A percentile compares a stretch with the other conserved stretches of the same genome.
phyloP scores from a whole-genome alignment of 23 tunicate species.

The Phallusia fumigata region DNA sequence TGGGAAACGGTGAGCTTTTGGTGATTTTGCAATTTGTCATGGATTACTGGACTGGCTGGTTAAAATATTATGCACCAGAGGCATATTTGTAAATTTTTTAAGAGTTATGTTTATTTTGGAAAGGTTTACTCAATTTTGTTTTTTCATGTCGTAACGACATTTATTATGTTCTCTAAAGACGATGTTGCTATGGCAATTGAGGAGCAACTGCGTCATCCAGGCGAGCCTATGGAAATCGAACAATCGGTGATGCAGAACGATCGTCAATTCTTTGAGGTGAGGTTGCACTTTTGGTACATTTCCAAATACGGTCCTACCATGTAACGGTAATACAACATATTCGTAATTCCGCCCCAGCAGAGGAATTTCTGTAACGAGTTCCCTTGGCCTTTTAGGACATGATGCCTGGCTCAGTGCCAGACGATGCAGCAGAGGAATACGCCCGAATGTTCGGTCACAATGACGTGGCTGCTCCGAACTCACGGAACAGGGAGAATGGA shows the following conservation, averaged over 20 bases:
- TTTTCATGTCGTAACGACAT: too few species aligned
- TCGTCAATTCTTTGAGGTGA: neutral
- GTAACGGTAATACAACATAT: too few species aligned
- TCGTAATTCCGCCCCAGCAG: too few species aligned
- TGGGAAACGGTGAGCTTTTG: conserved; percentile 38
- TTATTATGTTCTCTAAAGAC: conserved; percentile 22
- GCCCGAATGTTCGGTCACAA: conserved; percentile 15
- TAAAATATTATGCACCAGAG: too few species aligned
- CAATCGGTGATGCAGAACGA: neutral
- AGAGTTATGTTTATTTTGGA: too few species aligned
- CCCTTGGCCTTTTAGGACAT: neutral
- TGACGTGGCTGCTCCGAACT: conserved; percentile 12
- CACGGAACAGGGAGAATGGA: conserved; percentile 8
- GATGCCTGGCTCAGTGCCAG: neutral
- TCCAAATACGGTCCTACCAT: too few species aligned
- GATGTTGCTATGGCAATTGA: conserved; percentile 61
- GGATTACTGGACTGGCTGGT: too few species aligned
- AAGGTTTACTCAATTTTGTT: too few species aligned
- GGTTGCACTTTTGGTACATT: neutral
- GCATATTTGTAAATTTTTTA: too few species aligned
- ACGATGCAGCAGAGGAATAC: conserved; percentile 5
- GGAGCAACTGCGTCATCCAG: conserved; percentile 30
- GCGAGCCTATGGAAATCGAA: conserved; percentile 7
- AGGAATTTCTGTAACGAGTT: too few species aligned
- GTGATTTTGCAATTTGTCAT: too few species aligned